Conservation (phyloP, 2,888 invertebrate species). For the Sesia bembeciformis region DNA sequence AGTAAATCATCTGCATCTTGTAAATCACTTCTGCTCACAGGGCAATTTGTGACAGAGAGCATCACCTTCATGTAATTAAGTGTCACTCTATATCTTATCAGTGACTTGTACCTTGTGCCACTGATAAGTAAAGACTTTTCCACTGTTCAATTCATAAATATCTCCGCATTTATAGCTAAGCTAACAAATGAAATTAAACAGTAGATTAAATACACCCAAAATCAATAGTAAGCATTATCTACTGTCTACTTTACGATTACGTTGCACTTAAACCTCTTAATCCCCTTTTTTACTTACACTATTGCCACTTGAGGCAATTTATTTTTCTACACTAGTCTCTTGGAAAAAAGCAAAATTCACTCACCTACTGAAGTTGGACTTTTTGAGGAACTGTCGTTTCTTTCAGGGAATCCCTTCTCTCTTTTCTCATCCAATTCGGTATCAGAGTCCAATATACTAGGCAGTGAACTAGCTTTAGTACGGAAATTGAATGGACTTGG, state of each 20-base stretch:
- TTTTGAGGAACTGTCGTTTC: conserved; percentile 72
- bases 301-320: not conserved
- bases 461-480: conserved; percentile 82
- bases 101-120: conserved; percentile 31
- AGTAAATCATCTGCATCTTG: too few relatives aligned
- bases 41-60: conserved; percentile 20
- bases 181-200: conserved; percentile 10
- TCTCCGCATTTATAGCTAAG: conserved; percentile 20
- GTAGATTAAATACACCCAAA: too few relatives aligned
- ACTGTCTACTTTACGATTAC: too few relatives aligned
- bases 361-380: conserved; percentile 79
- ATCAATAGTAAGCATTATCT: too few relatives aligned
- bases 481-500: conserved; percentile 76
- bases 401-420: conserved; percentile 55
- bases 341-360: conserved; percentile 15
- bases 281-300: not conserved
- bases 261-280: not conserved
- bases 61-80: conserved; percentile 49
- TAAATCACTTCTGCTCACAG: not conserved
- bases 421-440: conserved; percentile 76
- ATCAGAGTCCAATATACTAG: conserved; percentile 87
- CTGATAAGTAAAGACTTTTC: conserved; percentile 45
- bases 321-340: not conserved
- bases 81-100: conserved; percentile 57
- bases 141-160: conserved; percentile 25